phyloP scores from a whole-genome alignment of 1,140 invertebrate species.

The Lordiphosa mommai region DNA sequence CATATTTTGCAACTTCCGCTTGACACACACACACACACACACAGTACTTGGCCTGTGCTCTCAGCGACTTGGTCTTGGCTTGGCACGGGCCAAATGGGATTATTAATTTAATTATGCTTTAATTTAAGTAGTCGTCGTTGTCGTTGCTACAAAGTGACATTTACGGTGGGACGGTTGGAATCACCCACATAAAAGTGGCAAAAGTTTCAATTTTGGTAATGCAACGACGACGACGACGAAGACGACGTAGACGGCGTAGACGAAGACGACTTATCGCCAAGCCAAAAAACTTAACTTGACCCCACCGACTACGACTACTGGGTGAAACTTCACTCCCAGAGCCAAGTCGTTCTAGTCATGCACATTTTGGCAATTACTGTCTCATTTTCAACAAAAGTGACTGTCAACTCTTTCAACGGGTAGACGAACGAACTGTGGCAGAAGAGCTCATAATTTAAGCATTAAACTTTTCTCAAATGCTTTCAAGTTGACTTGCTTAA shows the following conservation, averaged over 20 bases:
- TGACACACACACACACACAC: conserved; percentile 23
- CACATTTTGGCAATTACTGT: conserved; percentile 74
- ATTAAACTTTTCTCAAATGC: conserved; percentile 75
- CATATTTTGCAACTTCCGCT: conserved; percentile 73
- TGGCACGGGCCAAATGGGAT: conserved; percentile 65
- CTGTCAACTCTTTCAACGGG: conserved; percentile 63
- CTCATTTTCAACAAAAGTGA: conserved; percentile 74
- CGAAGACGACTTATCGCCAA: conserved; percentile 57
- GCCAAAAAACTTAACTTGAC: conserved; percentile 59
- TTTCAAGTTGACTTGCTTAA: conserved; percentile 77
- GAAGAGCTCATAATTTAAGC: conserved; percentile 73
- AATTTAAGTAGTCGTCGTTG: conserved; percentile 71
- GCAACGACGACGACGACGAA: conserved; percentile 34
- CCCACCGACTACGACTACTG: conserved; percentile 5
- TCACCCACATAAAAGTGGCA: conserved; percentile 32
- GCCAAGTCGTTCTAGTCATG: conserved; percentile 48
- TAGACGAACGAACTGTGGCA: conserved; percentile 14
- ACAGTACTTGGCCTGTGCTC: conserved; percentile 22
- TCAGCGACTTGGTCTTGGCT: conserved; percentile 35
- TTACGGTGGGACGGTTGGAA: conserved; percentile 17
- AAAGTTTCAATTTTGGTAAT: conserved; percentile 70
- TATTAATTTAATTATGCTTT: conserved; percentile 78
- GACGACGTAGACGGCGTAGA: too few species aligned
- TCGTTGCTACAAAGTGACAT: conserved; percentile 60
- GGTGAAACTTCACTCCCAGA: background rate